Evolutionary conservation across 2,888 invertebrate species (phyloP).

Genomic region (Dryobotodes eremita): DNA sequence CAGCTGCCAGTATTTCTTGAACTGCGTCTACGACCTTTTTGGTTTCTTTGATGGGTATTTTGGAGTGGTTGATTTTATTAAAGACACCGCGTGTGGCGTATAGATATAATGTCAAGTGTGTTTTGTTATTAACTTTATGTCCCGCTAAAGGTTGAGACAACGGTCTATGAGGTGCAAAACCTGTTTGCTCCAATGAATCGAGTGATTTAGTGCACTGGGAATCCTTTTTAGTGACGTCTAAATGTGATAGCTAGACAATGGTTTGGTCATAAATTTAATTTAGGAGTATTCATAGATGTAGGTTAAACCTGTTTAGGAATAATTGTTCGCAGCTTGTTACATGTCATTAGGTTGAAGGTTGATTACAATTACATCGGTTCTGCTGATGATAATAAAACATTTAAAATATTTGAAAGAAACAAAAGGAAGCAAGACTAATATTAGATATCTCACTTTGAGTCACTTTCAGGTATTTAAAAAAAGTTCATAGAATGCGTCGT

Average conservation of each 20-base stretch:
- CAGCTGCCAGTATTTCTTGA: slow-evolving; percentile 70
- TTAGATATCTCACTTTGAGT: neutral
- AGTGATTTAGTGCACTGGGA: slow-evolving; percentile 88
- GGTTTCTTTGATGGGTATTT: slow-evolving; percentile 48
- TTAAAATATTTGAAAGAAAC: neutral
- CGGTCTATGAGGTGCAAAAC: slow-evolving; percentile 77
- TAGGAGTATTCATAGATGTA: slow-evolving; percentile 53
- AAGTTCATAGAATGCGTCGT: neutral
- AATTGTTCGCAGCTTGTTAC: slow-evolving; percentile 19
- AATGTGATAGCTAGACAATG: slow-evolving; percentile 82
- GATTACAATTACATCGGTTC: neutral
- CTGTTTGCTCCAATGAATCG: slow-evolving; percentile 80
- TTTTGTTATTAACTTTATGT: slow-evolving; percentile 84
- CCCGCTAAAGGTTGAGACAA: slow-evolving; percentile 85
- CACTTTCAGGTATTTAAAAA: neutral
- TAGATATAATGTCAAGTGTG: slow-evolving; percentile 85
- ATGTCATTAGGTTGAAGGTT: slow-evolving; percentile 14
- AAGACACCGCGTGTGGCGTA: slow-evolving; percentile 79
- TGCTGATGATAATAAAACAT: neutral
- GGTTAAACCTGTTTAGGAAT: slow-evolving; percentile 50
- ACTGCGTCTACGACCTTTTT: slow-evolving; percentile 50
- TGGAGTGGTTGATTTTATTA: slow-evolving; percentile 62
- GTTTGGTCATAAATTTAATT: slow-evolving; percentile 79
- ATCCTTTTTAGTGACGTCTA: slow-evolving; percentile 83
- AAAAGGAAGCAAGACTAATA: neutral